Conservation (phyloP, 2,888 invertebrate species). For the Dascillus cervinus region DNA sequence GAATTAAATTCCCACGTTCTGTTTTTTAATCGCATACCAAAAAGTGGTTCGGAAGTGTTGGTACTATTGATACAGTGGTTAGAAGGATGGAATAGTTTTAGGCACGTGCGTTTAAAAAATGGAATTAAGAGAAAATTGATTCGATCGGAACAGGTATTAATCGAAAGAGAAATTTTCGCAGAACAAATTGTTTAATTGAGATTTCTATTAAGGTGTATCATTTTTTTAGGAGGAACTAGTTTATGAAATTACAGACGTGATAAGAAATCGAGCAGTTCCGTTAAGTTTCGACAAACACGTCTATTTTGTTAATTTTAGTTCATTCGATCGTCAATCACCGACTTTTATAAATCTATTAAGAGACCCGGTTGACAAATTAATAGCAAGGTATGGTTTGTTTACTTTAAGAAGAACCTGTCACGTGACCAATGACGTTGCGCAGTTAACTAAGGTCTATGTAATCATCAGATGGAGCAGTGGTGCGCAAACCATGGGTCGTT, state of each 20-base stretch:
- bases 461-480: no score
- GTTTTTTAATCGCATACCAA: slow-evolving; percentile 54
- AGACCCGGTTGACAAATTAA: slow-evolving; percentile 50
- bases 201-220: no score
- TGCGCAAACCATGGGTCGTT: no score
- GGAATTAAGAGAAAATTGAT: slow-evolving; percentile 30
- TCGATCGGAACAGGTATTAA: slow-evolving; percentile 40
- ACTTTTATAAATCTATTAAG: slow-evolving; percentile 53
- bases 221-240: slow-evolving; percentile 46
- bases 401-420: no score
- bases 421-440: no score
- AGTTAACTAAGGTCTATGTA: no score
- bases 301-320: slow-evolving; percentile 53
- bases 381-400: slow-evolving; percentile 42
- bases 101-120: slow-evolving; percentile 47
- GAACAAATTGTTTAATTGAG: no score
- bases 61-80: slow-evolving; percentile 52
- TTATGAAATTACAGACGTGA: slow-evolving; percentile 44
- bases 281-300: slow-evolving; percentile 53
- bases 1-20: slow-evolving; percentile 46
- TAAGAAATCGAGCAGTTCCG: slow-evolving; percentile 49
- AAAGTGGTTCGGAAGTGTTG: slow-evolving; percentile 52
- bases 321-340: slow-evolving; percentile 49
- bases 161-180: background rate
- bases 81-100: slow-evolving; percentile 51